These are phyloP conservation scores for Cyrtodaria siliqua DNA, from an alignment of 2,888 invertebrate genomes.

Conservation along the genomic window DNA sequence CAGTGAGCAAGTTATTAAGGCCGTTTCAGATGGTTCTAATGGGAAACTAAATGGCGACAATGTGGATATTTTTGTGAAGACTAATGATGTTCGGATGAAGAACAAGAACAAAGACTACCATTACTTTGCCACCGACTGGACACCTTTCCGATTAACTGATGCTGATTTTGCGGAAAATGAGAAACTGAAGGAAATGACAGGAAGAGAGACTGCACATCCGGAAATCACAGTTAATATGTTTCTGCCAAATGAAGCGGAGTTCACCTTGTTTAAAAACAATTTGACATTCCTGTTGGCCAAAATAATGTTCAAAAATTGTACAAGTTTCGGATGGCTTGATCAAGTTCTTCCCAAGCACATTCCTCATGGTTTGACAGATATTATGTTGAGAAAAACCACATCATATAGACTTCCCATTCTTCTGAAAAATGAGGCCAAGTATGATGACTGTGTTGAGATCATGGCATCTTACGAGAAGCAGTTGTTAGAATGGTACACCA, in stretches of 20 bases:
- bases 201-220: too few relatives aligned
- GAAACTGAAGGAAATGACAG: background rate
- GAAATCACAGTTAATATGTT: slow-evolving; percentile 5
- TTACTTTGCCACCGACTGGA: slow-evolving; percentile 40
- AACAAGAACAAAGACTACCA: slow-evolving; percentile 42
- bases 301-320: slow-evolving; percentile 1
- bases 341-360: slow-evolving; percentile 8
- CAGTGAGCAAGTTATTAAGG: slow-evolving; percentile 10
- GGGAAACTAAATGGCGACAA: slow-evolving; percentile 55
- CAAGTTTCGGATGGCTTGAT: slow-evolving; percentile 10
- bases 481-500: slow-evolving; percentile 7
- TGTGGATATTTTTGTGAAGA: slow-evolving; percentile 44
- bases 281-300: slow-evolving; percentile 15
- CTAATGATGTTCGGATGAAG: slow-evolving; percentile 46
- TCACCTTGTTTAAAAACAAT: slow-evolving; percentile 4
- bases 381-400: slow-evolving; percentile 25
- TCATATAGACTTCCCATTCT: slow-evolving; percentile 30
- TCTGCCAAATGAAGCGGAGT: slow-evolving; percentile 5
- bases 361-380: background rate
- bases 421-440: slow-evolving; percentile 40
- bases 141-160: slow-evolving; percentile 8
- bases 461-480: slow-evolving; percentile 9
- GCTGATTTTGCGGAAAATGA: slow-evolving; percentile 11
- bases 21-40: slow-evolving; percentile 21
- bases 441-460: slow-evolving; percentile 44